Base-by-base conservation (phyloP, 2,797 vertebrate species). In the Smutsia temminckii region DNA sequence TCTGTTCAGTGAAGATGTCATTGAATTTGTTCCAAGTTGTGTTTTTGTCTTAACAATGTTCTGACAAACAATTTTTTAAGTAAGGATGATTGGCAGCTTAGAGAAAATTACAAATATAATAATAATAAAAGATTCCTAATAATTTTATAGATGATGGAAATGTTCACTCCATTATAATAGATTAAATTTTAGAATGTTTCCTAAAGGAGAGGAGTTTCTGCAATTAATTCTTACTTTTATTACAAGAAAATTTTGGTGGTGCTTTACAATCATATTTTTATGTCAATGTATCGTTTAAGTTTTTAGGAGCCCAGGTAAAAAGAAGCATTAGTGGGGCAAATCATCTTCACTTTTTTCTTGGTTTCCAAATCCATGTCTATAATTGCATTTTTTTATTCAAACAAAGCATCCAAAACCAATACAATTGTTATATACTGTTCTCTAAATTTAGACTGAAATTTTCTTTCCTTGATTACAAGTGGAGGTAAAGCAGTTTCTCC, bases 1-100 rank as follows among this genome's bases (percentile, higher is more conserved):
- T 63, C 72, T 95, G 20, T 94, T 97, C 61, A 66, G 53, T 53
- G n/a, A 84, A 81, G 6, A 0, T 74, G 46, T 77, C 51, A 46
- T 94, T 94, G 5, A 66, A 32, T 94, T 97, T 97, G 69, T 42
- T 88, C 69, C 2, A 92, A 92, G 23, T 95, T 93, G 8, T 55
- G 25, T 93, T 97, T 94, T 32, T 94, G 12, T 74, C 85, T 46
- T 78, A 53, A 92, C n/a, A 51, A 34, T 72, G 94, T 71, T 57
- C 57, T 80, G 77, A 79, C 7, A 95, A 89, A 90, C 3, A 71
- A 27, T 66, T 80, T 75, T 93, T 85, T 71, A 92, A 88, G 12
- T 49, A 69, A 59, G 66, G 57, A 87, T 95, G 92, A 96, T 68
- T 93, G 77, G 4, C 37, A 97, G 37, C 64, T 83, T 96, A 49